Conservation (phyloP, 2,888 invertebrate genomes). For the Emesis russula region DNA sequence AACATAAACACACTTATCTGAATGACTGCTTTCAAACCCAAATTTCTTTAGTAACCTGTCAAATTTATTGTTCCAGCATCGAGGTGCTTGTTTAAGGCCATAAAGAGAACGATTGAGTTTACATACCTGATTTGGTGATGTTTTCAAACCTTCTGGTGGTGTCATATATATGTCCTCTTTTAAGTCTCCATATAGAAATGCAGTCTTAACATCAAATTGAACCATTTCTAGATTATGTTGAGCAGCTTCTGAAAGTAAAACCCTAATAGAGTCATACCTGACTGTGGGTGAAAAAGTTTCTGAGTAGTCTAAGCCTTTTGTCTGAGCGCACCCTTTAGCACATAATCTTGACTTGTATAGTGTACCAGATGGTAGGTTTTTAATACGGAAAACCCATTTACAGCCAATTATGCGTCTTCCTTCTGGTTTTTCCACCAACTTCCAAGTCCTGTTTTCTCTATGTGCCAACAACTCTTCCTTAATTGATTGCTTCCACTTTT, state of each 20-base stretch:
- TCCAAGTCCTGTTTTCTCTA: background rate
- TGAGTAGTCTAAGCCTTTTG: slow-evolving; percentile 69
- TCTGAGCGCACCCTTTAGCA: slow-evolving; percentile 45
- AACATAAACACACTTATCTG: slow-evolving; percentile 32
- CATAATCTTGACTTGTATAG: no score
- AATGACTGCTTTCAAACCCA: slow-evolving; percentile 10
- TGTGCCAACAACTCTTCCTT: background rate
- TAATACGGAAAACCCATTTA: background rate
- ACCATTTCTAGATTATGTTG: slow-evolving; percentile 66
- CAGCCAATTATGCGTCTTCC: background rate
- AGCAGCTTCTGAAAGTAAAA: slow-evolving; percentile 74
- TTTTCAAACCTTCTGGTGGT: slow-evolving; percentile 76
- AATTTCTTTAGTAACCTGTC: slow-evolving; percentile 24
- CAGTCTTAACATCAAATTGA: slow-evolving; percentile 40
- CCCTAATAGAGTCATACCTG: slow-evolving; percentile 79
- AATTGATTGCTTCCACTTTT: background rate
- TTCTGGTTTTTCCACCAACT: background rate
- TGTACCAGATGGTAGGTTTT: no score
- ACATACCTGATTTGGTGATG: slow-evolving; percentile 24
- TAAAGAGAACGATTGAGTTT: slow-evolving; percentile 33
- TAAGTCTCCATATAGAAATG: slow-evolving; percentile 55
- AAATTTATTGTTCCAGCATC: slow-evolving; percentile 31
- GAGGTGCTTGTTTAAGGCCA: slow-evolving; percentile 26
- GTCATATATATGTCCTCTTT: slow-evolving; percentile 76
- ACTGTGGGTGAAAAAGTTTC: slow-evolving; percentile 82